These are phyloP conservation scores for Holacanthus passer DNA, from an alignment of 2,113 vertebrate species.

Conservation along the genomic window DNA sequence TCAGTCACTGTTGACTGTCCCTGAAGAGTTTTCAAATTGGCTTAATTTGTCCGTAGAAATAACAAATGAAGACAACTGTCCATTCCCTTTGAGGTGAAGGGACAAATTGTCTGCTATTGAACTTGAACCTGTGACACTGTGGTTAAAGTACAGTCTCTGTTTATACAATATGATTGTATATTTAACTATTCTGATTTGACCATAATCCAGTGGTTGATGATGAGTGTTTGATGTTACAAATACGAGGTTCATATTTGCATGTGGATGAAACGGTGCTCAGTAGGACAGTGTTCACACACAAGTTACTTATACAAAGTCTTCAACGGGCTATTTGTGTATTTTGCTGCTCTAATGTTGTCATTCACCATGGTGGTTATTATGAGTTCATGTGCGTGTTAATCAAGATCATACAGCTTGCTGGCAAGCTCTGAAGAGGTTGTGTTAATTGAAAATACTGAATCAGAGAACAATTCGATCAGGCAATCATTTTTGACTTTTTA, in stretches of 20 bases:
- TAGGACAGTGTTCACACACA: not conserved
- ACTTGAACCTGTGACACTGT: slow-evolving; percentile 3
- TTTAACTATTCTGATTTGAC: slow-evolving; percentile 1
- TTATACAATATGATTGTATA: not conserved
- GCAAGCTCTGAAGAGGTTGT: slow-evolving; percentile 62
- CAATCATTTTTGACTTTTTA: not conserved
- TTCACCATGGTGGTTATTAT: not conserved
- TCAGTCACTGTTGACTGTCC: not conserved
- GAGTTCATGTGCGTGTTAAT: slow-evolving; percentile 1
- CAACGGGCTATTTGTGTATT: not conserved
- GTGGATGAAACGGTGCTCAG: slow-evolving; percentile 30
- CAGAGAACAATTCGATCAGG: not conserved
- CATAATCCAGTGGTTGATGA: not conserved
- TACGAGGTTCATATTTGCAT: slow-evolving; percentile 28
- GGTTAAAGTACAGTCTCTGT: slow-evolving; percentile 22
- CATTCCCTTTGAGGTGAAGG: not conserved
- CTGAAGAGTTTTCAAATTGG: not conserved
- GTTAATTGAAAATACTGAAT: slow-evolving; percentile 34
- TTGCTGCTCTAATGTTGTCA: slow-evolving; percentile 21
- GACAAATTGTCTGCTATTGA: not conserved
- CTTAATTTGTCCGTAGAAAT: not conserved
- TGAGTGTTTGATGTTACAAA: not conserved
- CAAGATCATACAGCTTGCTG: slow-evolving; percentile 65
- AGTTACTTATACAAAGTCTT: not conserved
- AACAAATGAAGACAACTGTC: not conserved